Evolutionary conservation across 2,113 vertebrate species (phyloP), one percentile per base, ranked within the genome.

Genomic region (Chelonoidis abingdonii): DNA sequence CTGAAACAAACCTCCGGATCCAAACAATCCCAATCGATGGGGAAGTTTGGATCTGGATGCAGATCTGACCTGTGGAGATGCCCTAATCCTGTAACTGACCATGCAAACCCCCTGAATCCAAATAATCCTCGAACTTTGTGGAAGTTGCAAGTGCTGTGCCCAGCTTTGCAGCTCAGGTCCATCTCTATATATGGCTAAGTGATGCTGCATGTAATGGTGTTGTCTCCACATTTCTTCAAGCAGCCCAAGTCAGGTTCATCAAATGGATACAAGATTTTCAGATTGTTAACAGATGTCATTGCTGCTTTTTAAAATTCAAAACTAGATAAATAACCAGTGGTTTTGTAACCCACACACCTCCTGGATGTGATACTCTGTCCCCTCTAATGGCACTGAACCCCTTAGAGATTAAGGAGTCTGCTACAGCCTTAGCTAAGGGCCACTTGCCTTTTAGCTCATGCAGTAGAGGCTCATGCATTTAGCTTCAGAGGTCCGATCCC

Each of bases 291-390:
- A 47, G 38, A 29, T 95, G 84, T 88, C n/a, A 81, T 92, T 96
- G 90, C 5, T 31, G 38, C 44, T 11, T 72, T 85, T 92, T 95
- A 95, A 96, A 87, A 69, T 83, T 50, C 88, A 65, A 87, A 69
- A 79, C 79, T 87, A 84, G 24, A 41, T 44, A 47, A 95, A 90
- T 57, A 16, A 94, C 6, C 69, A 89, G 75, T 81, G 79, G 87
- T 93, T 53, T 17, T 53, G 52, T 53, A 53, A 53, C 52, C 52
- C 52, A 53, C 17, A 53, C 52, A 53, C 52, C 17, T 53, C 16
- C 52, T 19, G 52, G 52, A 17, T 19, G 52, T 53, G 52, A 17
- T 54, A 22, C 53, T 54, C 53, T 54, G 53, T 54, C 21, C 21
- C 21, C 53, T 54, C 53, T 54, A 54, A 21, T 54, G 53, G 53